These are phyloP conservation scores for Crypturellus tataupa DNA, from an alignment of 2,797 vertebrate genomes.

Conservation along the genomic window DNA sequence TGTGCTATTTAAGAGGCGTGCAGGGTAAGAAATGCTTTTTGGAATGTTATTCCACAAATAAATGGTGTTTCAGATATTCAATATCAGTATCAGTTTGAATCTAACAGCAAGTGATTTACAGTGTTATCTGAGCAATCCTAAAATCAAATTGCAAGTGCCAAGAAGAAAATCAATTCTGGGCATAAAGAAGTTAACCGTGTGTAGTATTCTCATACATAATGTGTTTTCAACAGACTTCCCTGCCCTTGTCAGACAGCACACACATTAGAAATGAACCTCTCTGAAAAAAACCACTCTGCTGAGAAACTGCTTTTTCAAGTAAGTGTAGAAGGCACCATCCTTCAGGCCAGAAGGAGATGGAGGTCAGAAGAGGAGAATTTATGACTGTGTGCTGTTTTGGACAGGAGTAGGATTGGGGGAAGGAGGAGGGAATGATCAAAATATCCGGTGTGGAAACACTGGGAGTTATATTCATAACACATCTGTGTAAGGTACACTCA, in stretches of 20 bases:
- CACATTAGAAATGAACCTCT: neutral
- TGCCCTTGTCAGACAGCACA: neutral
- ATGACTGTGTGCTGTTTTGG: slow-evolving; percentile 28
- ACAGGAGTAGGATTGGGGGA: neutral
- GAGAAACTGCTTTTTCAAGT: neutral
- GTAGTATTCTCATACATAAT: neutral
- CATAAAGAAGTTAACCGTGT: neutral
- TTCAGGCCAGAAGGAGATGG: neutral
- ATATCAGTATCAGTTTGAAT: neutral
- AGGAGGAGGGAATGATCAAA: slow-evolving; percentile 7
- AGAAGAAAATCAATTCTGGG: neutral
- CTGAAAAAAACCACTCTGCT: neutral
- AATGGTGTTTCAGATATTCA: neutral
- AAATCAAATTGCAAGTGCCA: neutral
- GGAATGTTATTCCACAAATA: neutral
- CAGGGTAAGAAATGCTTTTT: neutral
- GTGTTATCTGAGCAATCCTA: neutral
- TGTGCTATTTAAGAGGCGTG: neutral
- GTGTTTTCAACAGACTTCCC: neutral
- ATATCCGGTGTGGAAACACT: slow-evolving; percentile 59
- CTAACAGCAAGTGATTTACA: rapidly evolving
- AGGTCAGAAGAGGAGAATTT: slow-evolving; percentile 43
- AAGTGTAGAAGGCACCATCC: neutral
- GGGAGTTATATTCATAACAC: slow-evolving; percentile 77
- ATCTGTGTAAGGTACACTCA: slow-evolving; percentile 69